Base-by-base conservation (phyloP, 2,797 vertebrate species). In the Pitangus sulphuratus region DNA sequence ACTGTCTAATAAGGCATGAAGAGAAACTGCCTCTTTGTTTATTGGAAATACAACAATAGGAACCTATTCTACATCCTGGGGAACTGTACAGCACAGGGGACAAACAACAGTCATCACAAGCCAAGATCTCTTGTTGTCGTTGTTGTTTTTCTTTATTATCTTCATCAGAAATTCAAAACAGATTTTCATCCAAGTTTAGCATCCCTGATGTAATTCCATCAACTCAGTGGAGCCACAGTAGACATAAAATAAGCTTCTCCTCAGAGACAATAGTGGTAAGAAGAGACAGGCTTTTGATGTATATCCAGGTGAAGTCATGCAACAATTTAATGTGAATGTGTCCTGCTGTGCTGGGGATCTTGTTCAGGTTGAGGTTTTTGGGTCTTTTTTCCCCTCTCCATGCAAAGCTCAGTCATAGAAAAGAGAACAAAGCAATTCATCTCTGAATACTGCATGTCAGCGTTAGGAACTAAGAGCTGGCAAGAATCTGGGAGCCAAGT, bases 1-100 rank as follows among this genome's bases (percentile, higher is more conserved):
- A 4, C 18, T 42, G 33, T 64, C 37, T n/a, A 40, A 71, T 6
- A 28, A 61, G n/a, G 47, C 58, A 7, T 17, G 37, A 89, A 78
- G 33, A 96, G 84, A 93, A 92, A 80, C 56, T 47, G 77, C 40
- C 56, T 47, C 90, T 92, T 90, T 96, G 95, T 96, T 87, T 64
- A 18, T 53, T 65, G 39, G 84, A 84, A 85, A 47, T 8, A 30
- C 40, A 96, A 95, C 90, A 96, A 94, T 47, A 26, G 84, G 18
- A 61, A 83, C 71, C 71, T 94, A 13, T 94, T 71, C 81, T 65
- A 53, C 84, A 69, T 10, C 77, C 54, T 0, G 1, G 47, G 81
- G 57, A 61, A 33, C n/a, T 42, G 18, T 40, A 51, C 14, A 58
- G 70, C 68, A n/a, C 1, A 10, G 58, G 84, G 62, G 44, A 84